These are phyloP conservation scores for Drosophila macrospina DNA, from an alignment of 2,888 invertebrate genomes.

Conservation along the genomic window DNA sequence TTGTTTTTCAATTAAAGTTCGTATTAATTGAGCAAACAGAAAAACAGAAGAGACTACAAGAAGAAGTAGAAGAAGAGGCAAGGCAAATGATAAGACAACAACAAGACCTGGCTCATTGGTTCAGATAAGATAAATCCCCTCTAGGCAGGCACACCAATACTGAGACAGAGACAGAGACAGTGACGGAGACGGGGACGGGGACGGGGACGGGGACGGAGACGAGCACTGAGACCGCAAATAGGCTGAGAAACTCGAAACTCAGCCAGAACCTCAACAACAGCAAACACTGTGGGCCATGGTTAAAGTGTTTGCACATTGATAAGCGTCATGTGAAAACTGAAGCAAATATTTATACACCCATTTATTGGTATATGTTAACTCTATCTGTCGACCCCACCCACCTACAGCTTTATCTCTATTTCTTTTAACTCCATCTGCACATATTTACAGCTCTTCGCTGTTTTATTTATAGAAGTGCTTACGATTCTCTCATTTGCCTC, in stretches of 20 bases:
- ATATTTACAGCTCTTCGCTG: conserved; percentile 23
- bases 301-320: conserved; percentile 62
- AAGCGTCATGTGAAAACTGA: conserved; percentile 65
- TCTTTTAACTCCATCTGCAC: conserved; percentile 25
- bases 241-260: conserved; percentile 7
- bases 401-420: conserved; percentile 15
- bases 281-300: conserved; percentile 12
- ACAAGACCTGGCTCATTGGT: neutral
- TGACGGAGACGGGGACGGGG: too few relatives aligned
- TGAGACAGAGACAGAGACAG: too few relatives aligned
- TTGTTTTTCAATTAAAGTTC: conserved; percentile 82
- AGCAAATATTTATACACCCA: conserved; percentile 62
- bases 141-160: conserved; percentile 20
- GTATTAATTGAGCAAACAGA: conserved; percentile 78
- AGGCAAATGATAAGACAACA: conserved; percentile 1
- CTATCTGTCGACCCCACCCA: conserved; percentile 13
- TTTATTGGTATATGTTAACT: conserved; percentile 36
- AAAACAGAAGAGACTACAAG: conserved; percentile 2
- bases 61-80: neutral
- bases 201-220: too few relatives aligned
- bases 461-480: conserved; percentile 34
- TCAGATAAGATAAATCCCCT: conserved; percentile 55
- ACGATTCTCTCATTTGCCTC: conserved; percentile 13
- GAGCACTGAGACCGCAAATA: conserved; percentile 3
- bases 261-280: neutral